phyloP scores from a whole-genome alignment of 2,888 invertebrate species.

The Carabus problematicus region DNA sequence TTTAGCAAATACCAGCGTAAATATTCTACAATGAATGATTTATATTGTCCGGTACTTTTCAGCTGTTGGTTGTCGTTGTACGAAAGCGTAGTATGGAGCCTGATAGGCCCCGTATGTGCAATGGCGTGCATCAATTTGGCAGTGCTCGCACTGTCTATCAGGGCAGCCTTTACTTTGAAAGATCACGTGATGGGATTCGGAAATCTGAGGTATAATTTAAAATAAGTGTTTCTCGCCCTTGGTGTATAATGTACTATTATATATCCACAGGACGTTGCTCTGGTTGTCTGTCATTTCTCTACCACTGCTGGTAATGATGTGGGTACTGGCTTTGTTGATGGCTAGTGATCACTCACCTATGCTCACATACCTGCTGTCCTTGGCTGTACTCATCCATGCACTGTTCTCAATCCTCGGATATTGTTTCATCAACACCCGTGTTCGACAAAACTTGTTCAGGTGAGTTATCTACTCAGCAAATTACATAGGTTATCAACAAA shows the following conservation, averaged over 20 bases:
- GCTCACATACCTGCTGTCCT: slow-evolving; percentile 79
- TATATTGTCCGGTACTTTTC: no score
- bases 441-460: slow-evolving; percentile 75
- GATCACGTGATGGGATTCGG: slow-evolving; percentile 90
- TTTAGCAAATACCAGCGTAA: no score
- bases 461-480: slow-evolving; percentile 49
- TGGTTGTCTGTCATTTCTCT: slow-evolving; percentile 88
- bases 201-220: slow-evolving; percentile 72
- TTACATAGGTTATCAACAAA: neutral
- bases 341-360: slow-evolving; percentile 77
- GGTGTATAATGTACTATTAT: slow-evolving; percentile 45
- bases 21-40: no score
- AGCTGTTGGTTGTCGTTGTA: slow-evolving; percentile 92
- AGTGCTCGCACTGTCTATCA: slow-evolving; percentile 83
- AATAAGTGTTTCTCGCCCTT: no score
- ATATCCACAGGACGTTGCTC: slow-evolving; percentile 71
- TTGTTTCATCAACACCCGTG: slow-evolving; percentile 85
- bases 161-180: slow-evolving; percentile 89
- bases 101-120: slow-evolving; percentile 87
- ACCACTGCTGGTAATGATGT: slow-evolving; percentile 83
- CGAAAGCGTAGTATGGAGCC: slow-evolving; percentile 94
- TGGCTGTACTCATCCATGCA: slow-evolving; percentile 80
- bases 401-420: slow-evolving; percentile 85
- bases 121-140: slow-evolving; percentile 80
- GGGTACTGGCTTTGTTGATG: slow-evolving; percentile 83